Conservation (phyloP, 2,797 vertebrate species). For the Spheniscus humboldti region DNA sequence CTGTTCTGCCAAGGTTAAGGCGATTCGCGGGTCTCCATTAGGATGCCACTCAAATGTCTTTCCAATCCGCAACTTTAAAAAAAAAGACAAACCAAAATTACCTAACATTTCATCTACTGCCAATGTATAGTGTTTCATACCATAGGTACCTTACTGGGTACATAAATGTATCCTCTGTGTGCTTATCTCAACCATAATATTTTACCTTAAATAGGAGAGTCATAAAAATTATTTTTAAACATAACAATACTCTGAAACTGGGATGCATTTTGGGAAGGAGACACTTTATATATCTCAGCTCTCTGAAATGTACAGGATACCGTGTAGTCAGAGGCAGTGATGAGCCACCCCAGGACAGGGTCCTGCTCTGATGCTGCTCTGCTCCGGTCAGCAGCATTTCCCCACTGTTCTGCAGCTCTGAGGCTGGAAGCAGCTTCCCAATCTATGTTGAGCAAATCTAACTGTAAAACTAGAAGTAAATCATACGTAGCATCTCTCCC, state of each 20-base stretch:
- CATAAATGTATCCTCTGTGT: background rate
- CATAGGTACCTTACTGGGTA: background rate
- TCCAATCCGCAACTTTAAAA: background rate
- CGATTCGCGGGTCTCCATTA: background rate
- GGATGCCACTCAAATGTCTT: background rate
- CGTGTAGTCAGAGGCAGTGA: background rate
- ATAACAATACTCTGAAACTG: background rate
- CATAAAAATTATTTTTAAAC: background rate
- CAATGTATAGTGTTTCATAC: background rate
- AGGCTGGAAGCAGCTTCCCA: background rate
- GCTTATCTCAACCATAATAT: background rate
- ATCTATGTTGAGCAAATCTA: background rate
- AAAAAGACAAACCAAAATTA: background rate
- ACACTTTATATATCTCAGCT: background rate
- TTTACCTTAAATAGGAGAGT: background rate
- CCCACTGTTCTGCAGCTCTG: background rate
- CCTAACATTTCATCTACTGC: background rate
- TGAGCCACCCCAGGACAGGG: background rate
- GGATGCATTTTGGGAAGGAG: background rate
- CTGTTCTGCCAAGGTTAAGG: background rate
- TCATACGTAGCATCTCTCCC: background rate
- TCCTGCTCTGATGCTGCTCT: background rate
- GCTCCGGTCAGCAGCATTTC: background rate
- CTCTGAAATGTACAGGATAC: background rate
- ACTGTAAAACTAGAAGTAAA: conserved; percentile 37